Base-by-base conservation (phyloP, 2,888 invertebrate species). In the Ariolimax columbianus region DNA sequence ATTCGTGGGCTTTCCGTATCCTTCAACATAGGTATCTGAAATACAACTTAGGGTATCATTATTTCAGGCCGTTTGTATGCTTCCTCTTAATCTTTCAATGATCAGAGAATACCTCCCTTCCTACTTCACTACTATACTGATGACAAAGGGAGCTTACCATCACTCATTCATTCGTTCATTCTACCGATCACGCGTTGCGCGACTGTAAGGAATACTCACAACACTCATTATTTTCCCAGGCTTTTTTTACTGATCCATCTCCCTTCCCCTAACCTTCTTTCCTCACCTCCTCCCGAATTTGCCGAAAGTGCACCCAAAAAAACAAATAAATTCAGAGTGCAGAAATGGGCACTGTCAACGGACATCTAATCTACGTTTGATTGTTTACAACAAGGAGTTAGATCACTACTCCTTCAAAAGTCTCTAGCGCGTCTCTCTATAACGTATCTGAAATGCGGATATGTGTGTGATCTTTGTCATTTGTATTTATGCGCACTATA, bases 221-320 rank as follows among this genome's bases (percentile, higher is more conserved):
- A n/a, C n/a, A n/a, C n/a, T n/a, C n/a, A n/a, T n/a, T n/a, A n/a
- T n/a, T n/a, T n/a, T n/a, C n/a, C n/a, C n/a, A n/a, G n/a, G n/a
- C n/a, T n/a, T n/a, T n/a, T n/a, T n/a, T n/a, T n/a, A n/a, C n/a
- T n/a, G n/a, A n/a, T n/a, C n/a, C n/a, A n/a, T n/a, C n/a, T n/a
- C n/a, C 33, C 36, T 23, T n/a, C 72, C 26, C 63, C 43, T 80
- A 66, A 14, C 68, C 68, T 40, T 17, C 55, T 17, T 17, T 17
- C n/a, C 47, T 30, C 4, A 3, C 23, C 47, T 75, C 14, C 43
- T 30, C 43, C 30, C 30, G 73, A 26, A 75, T 47, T 47, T 75
- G 73, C 47, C 30, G 30, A 75, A 75, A 47, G 73, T 47, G 73
- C 73, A 30, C 30, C 47, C 14, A 47, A 47, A 47, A n/a, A 75